A percentile compares a stretch with the other conserved stretches of the same genome.
Evolutionary conservation across 2,113 vertebrate genomes (phyloP).

Genomic region (Nibea albiflora): DNA sequence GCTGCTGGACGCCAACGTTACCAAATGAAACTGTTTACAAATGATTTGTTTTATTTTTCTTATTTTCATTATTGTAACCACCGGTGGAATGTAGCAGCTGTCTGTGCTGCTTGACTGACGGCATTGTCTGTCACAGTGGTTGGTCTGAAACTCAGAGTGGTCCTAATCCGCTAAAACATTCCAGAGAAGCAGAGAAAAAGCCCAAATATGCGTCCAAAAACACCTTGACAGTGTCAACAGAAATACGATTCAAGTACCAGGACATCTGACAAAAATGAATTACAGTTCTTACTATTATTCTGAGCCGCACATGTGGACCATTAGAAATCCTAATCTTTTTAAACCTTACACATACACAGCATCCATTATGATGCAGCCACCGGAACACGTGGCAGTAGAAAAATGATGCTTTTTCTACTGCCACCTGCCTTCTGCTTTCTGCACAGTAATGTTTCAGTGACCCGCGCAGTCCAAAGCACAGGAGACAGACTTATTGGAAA

Average conservation of each 20-base stretch:
- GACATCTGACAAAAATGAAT: not conserved
- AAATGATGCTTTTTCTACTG: not conserved
- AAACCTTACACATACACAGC: not conserved
- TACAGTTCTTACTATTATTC: not conserved
- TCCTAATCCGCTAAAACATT: conserved; percentile 64
- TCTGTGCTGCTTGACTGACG: conserved; percentile 58
- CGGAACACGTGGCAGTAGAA: not conserved
- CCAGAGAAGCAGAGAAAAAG: conserved; percentile 32
- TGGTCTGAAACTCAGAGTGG: conserved; percentile 47
- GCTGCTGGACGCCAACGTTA: not conserved
- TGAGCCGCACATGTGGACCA: not conserved
- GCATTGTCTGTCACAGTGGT: conserved; percentile 65
- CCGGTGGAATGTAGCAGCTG: conserved; percentile 59
- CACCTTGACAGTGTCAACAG: not conserved
- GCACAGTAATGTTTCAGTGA: not conserved
- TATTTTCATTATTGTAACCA: conserved; percentile 10
- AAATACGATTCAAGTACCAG: not conserved
- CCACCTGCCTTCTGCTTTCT: not conserved
- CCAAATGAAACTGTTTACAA: not conserved
- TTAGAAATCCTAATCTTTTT: not conserved
- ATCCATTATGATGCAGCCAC: not conserved
- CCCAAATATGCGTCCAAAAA: conserved; percentile 2
- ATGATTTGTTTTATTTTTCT: not conserved
- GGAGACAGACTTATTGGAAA: too few species aligned
- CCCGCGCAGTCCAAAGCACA: not conserved